Conservation (phyloP, 2,888 invertebrate genomes). For the Dioctria linearis region DNA sequence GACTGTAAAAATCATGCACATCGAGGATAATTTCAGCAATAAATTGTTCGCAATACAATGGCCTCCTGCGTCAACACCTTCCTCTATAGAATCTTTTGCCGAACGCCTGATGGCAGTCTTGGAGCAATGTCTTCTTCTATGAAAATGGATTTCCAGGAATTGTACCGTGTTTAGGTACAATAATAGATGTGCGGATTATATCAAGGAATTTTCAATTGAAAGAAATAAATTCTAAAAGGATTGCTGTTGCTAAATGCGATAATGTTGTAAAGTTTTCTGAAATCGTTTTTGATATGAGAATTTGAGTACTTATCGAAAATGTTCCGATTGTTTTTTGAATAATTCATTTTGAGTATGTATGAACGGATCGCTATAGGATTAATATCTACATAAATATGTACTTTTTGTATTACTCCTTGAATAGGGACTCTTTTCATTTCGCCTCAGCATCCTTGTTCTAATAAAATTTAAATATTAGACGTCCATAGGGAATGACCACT, state of each 20-base stretch:
- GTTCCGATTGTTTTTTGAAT: too few relatives aligned
- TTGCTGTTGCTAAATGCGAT: background rate
- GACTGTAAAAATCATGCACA: slow-evolving; percentile 9
- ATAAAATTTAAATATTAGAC: too few relatives aligned
- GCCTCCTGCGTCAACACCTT: slow-evolving; percentile 12
- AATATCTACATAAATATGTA: too few relatives aligned
- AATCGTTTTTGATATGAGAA: background rate
- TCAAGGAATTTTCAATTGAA: background rate
- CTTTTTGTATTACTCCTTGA: too few relatives aligned
- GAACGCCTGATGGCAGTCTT: background rate
- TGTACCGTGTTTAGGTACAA: background rate
- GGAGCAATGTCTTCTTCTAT: background rate
- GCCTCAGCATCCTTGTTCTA: too few relatives aligned
- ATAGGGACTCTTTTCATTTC: too few relatives aligned
- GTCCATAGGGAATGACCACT: too few relatives aligned
- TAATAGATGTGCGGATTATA: background rate
- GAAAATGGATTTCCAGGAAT: background rate
- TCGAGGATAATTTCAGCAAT: slow-evolving; percentile 26
- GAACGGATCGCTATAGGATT: too few relatives aligned
- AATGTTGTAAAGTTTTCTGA: background rate
- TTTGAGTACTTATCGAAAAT: too few relatives aligned
- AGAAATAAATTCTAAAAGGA: background rate
- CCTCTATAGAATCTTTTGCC: background rate
- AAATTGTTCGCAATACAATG: slow-evolving; percentile 9
- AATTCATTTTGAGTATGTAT: too few relatives aligned